phyloP scores from a whole-genome alignment of 2,888 invertebrate species.

The Osmoderma eremita region DNA sequence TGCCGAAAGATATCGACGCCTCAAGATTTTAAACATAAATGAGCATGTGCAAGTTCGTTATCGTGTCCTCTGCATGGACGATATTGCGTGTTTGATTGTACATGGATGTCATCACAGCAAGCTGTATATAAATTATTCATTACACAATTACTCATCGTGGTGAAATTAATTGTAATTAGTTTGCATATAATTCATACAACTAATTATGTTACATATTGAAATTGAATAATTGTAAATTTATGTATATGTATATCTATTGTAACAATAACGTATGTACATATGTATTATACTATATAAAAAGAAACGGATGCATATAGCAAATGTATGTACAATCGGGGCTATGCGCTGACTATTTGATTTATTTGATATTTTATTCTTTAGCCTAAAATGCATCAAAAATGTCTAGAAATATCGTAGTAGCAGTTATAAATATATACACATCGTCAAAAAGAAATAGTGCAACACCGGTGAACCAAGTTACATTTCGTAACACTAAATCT shows the following conservation, averaged over 20 bases:
- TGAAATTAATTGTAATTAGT: conserved; percentile 41
- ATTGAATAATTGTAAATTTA: conserved; percentile 34
- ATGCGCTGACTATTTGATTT: too few relatives aligned
- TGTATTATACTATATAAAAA: background rate
- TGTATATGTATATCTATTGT: conserved; percentile 22
- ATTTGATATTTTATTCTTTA: too few relatives aligned
- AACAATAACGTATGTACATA: conserved; percentile 8
- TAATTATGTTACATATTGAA: conserved; percentile 36
- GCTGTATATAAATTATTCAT: conserved; percentile 38
- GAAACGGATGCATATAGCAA: too few relatives aligned
- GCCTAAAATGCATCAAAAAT: too few relatives aligned
- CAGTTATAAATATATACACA: too few relatives aligned
- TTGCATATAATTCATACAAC: conserved; percentile 35
- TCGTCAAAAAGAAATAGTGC: too few relatives aligned
- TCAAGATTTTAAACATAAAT: conserved; percentile 29
- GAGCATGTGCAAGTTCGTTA: conserved; percentile 16
- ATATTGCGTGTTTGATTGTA: too few relatives aligned
- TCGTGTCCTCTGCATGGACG: conserved; percentile 5
- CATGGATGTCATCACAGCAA: background rate
- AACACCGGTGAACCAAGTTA: too few relatives aligned
- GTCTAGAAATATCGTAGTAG: too few relatives aligned
- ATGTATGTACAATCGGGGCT: too few relatives aligned
- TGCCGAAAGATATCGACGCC: background rate
- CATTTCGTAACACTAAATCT: too few relatives aligned
- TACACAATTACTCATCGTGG: conserved; percentile 40